These are phyloP conservation scores for Turdus rufiventris DNA, from an alignment of 2,113 vertebrate genomes.

Conservation along the genomic window DNA sequence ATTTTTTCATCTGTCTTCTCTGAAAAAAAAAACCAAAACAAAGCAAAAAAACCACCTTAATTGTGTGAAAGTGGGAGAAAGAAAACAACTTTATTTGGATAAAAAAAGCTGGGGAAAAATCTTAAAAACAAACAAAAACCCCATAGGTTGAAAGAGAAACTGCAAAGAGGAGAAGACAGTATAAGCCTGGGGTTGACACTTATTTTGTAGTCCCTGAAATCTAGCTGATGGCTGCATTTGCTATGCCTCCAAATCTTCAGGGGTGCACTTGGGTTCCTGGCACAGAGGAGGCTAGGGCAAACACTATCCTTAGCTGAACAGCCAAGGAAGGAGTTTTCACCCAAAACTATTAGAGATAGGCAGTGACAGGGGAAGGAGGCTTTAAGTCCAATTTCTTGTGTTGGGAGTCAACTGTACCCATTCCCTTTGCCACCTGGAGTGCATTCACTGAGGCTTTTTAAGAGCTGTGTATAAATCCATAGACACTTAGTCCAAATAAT, in stretches of 20 bases:
- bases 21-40: neutral
- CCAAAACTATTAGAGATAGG: neutral
- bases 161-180: neutral
- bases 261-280: neutral
- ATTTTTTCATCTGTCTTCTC: constrained; percentile 41
- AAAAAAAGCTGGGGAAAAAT: neutral
- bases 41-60: too few relatives aligned
- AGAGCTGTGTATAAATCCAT: neutral
- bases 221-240: neutral
- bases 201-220: neutral
- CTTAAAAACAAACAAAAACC: neutral
- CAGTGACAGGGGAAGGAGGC: neutral
- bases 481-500: neutral
- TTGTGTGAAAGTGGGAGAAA: neutral
- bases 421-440: neutral
- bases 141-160: neutral
- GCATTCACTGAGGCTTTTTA: neutral
- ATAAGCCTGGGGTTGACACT: neutral
- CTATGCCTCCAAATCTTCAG: neutral
- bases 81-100: constrained; percentile 7
- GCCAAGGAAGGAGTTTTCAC: neutral
- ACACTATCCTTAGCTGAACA: neutral
- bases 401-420: neutral
- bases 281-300: neutral
- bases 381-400: neutral